These are phyloP conservation scores for Eupithecia abbreviata DNA, from an alignment of 2,888 invertebrate genomes.

Conservation along the genomic window DNA sequence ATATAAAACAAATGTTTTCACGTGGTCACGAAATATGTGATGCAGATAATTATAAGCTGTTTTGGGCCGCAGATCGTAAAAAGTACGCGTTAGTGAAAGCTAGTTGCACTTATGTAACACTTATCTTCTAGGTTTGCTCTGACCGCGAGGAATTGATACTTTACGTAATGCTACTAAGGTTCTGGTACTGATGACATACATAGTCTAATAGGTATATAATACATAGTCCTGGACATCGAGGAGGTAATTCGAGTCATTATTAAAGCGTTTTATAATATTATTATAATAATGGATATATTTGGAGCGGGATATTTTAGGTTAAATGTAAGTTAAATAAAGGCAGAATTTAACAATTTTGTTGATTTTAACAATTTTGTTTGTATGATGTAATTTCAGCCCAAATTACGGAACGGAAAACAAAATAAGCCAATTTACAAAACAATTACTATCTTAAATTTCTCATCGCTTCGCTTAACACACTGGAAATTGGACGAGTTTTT, in stretches of 20 bases:
- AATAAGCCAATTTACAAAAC: conserved; percentile 4
- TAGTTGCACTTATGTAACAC: conserved; percentile 28
- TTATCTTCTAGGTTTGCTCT: conserved; percentile 22
- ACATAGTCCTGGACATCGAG: no score
- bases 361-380: background rate
- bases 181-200: no score
- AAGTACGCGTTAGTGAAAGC: conserved; percentile 26
- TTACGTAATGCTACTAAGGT: conserved; percentile 1
- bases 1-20: background rate
- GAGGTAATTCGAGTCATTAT: no score
- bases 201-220: no score
- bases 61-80: conserved; percentile 1
- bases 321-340: background rate
- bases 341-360: background rate
- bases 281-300: no score
- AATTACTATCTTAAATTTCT: background rate
- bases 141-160: conserved; percentile 20
- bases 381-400: background rate
- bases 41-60: conserved; percentile 2
- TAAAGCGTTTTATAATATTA: no score
- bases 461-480: background rate
- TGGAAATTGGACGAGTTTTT: background rate
- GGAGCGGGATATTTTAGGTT: background rate
- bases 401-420: background rate
- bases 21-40: background rate